Evolutionary conservation across 2,113 vertebrate species (phyloP), one percentile per base, ranked within the genome.

Genomic region (Nesogale talazaci): DNA sequence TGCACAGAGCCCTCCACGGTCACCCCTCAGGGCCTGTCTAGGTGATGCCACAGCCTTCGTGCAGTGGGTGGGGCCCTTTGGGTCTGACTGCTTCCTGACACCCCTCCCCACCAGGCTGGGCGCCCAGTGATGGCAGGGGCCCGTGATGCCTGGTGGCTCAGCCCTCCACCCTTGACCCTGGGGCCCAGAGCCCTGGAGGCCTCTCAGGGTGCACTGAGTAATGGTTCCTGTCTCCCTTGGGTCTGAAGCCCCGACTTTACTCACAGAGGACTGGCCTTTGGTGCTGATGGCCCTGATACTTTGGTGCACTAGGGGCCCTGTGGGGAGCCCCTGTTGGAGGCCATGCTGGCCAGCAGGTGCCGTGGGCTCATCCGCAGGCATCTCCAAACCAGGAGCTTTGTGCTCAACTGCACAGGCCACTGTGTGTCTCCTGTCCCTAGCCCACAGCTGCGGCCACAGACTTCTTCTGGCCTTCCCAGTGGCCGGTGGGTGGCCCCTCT

Each of bases 301-400:
- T 36, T 19, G 34, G 52, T 72, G 75, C 52, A 70, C 85, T 40
- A 25, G 86, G 85, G 3, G 67, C 90, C 57, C 88, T 72, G 86
- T 76, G 17, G 16, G 82, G 77, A 91, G 69, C 72, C 86, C 63
- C 27, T 25, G 96, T 95, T 82, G 10, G 40, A 12, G 81, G 89
- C 85, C 96, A 89, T 0, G 89, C 89, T 86, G 4, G 10, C 1
- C 7, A 4, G 86, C 69, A 3, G 34, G 65, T 63, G 6, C 52
- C 4, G 8, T 91, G 95, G 95, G 91, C 93, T 95, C 94, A 87
- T 61, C 27, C 0, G 1, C 19, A 27, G 77, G 76, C 42, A 75
- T 17, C 38, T 59, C 59, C 74, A 36, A 87, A 57, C 67, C 86
- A 83, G 83, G 36, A 75, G 63, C 74, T 83, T 74, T 61, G 63